Evolutionary conservation across 2,797 vertebrate genomes (phyloP), one percentile per base, ranked within the genome.

Genomic region (Cuculus canorus): DNA sequence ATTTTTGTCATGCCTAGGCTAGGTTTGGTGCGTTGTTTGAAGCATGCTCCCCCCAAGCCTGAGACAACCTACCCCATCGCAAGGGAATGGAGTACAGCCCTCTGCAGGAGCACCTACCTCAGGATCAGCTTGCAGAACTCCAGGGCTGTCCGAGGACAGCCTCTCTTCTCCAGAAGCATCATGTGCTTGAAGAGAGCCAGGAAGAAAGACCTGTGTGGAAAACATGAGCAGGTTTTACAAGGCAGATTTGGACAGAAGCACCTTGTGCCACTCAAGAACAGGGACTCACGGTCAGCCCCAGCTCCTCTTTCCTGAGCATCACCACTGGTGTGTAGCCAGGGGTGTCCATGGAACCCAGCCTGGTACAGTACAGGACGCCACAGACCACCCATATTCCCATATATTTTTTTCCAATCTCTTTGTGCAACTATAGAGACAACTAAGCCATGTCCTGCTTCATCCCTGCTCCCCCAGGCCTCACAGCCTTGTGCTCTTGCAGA

Each of bases 101-200:
- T 27, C 0, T 0, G 17, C 2, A 1, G 28, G 10, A n/a, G 11
- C 9, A 50, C 52, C 71, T 94, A 99, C 99, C 99, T 99, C 65
- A 99, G 96, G 77, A 99, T 99, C 45, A 99, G 98, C 96, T 99
- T 99, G 98, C 99, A 99, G 98, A 98, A 99, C 96, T 99, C 99
- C 95, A 99, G 97, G 7, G 99, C 99, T 0, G 99, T 99, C 57
- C 99, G 98, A 11, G 99, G 99, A 94, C 99, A 99, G 41, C 99
- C 99, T 88, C 99, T 98, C 97, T 98, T 99, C 97, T 99, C 99
- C 93, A 99, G 97, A 90, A 99, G 99, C 97, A 98, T 98, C 98
- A 99, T 98, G 96, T 99, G 99, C 96, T 99, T 99, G 96, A 99
- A 99, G 73, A 99, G 98, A 81, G 99, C 98, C 97, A 99, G 97